Evolutionary conservation across 2,888 invertebrate species (phyloP).

Genomic region (Lysandra bellargus): DNA sequence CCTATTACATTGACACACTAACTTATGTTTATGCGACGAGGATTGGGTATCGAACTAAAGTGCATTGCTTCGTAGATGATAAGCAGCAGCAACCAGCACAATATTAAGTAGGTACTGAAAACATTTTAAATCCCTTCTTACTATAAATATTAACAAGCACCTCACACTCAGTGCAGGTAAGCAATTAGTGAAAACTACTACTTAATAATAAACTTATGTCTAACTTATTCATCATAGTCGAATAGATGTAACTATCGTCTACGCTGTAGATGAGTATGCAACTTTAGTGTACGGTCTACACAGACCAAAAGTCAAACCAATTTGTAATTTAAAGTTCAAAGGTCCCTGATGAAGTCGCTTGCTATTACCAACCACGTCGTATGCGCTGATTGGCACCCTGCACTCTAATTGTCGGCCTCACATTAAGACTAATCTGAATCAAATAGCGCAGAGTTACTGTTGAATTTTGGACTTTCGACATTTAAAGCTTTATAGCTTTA

Average conservation of each 20-base stretch:
- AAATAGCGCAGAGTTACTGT: background rate
- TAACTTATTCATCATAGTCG: no score
- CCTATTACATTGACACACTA: background rate
- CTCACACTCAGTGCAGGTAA: no score
- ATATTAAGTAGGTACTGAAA: background rate
- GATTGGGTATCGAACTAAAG: background rate
- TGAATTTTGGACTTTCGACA: background rate
- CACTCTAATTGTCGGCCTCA: background rate
- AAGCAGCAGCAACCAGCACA: background rate
- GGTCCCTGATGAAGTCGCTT: background rate
- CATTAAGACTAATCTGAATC: background rate
- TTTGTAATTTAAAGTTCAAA: background rate
- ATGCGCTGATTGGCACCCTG: background rate
- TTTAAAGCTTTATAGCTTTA: background rate
- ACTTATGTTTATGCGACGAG: background rate
- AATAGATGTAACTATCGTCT: no score
- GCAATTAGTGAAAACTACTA: no score
- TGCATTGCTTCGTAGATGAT: background rate
- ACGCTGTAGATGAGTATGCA: no score
- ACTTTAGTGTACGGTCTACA: background rate
- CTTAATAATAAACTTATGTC: no score
- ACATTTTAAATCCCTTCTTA: no score
- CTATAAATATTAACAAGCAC: no score
- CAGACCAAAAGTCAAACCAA: background rate
- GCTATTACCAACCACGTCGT: background rate